A percentile compares a stretch with the other conserved stretches of the same genome.
phyloP scores from a whole-genome alignment of 1,140 invertebrate genomes.

The Cotesia typhae region DNA sequence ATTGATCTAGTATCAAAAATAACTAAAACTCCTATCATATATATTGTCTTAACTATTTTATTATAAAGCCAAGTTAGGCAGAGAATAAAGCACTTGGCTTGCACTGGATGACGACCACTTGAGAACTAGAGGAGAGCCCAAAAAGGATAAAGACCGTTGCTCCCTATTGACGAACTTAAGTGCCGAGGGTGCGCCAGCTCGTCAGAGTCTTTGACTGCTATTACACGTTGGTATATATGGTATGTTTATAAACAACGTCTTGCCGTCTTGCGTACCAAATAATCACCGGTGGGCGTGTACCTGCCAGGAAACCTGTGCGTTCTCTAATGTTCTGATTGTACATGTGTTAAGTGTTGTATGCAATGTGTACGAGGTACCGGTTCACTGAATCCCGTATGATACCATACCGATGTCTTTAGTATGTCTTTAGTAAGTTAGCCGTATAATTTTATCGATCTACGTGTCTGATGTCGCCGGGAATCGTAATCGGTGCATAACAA shows the following conservation, averaged over 20 bases:
- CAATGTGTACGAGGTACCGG: too few relatives aligned
- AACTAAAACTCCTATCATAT: slow-evolving; percentile 4
- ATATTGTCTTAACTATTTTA: background rate
- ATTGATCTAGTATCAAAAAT: slow-evolving; percentile 30
- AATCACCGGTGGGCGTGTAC: slow-evolving; percentile 29
- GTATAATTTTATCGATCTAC: slow-evolving; percentile 8
- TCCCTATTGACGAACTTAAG: slow-evolving; percentile 31
- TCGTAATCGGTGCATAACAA: slow-evolving; percentile 1
- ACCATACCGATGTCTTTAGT: background rate
- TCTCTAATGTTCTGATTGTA: slow-evolving; percentile 11
- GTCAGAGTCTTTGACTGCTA: slow-evolving; percentile 7
- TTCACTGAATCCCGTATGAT: background rate
- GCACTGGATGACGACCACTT: background rate
- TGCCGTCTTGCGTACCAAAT: slow-evolving; percentile 10
- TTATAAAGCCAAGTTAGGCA: background rate
- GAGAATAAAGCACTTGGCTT: background rate
- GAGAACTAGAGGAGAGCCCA: slow-evolving; percentile 31
- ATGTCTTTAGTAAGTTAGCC: too few relatives aligned
- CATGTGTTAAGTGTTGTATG: too few relatives aligned
- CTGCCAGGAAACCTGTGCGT: slow-evolving; percentile 16
- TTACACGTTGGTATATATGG: background rate
- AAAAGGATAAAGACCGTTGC: slow-evolving; percentile 31
- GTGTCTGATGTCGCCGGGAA: background rate
- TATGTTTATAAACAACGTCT: slow-evolving; percentile 2
- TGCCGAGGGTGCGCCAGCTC: slow-evolving; percentile 29